Percentiles rank a stretch among this genome's conserved stretches.
Evolutionary conservation across 2,888 invertebrate species (phyloP).

Genomic region (Zygothrica quintamaculata): DNA sequence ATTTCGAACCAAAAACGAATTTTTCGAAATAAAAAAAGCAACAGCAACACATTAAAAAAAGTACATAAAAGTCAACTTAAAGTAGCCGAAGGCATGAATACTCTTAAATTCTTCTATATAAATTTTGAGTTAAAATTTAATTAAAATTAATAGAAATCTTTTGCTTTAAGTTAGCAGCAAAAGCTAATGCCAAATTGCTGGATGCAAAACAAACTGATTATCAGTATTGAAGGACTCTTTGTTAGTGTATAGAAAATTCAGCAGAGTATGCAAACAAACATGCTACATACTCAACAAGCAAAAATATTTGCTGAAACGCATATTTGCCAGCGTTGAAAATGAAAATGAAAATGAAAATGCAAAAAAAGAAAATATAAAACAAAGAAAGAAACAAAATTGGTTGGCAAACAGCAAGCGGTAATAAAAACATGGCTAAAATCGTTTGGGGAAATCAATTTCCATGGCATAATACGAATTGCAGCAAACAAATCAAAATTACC

Average conservation of each 20-base stretch:
- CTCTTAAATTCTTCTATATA: too few species aligned
- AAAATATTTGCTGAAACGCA: slow-evolving; percentile 78
- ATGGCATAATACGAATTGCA: slow-evolving; percentile 56
- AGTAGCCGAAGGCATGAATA: too few species aligned
- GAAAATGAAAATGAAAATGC: too few species aligned
- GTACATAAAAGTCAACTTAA: neutral
- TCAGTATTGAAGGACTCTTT: slow-evolving; percentile 1
- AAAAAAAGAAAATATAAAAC: slow-evolving; percentile 61
- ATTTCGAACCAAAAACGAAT: slow-evolving; percentile 51
- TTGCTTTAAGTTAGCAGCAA: too few species aligned
- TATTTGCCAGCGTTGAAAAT: slow-evolving; percentile 70
- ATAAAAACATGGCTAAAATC: slow-evolving; percentile 40
- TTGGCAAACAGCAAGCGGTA: slow-evolving; percentile 44
- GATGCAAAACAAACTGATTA: too few species aligned
- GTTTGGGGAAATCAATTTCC: slow-evolving; percentile 69
- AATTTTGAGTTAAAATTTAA: too few species aligned
- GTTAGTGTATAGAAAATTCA: slow-evolving; percentile 21
- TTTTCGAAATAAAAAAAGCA: too few species aligned
- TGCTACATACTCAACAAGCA: slow-evolving; percentile 51
- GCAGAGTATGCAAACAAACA: slow-evolving; percentile 31
- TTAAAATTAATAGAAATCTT: too few species aligned
- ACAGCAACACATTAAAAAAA: slow-evolving; percentile 16
- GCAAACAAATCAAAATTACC: slow-evolving; percentile 77
- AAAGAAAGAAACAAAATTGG: slow-evolving; percentile 47
- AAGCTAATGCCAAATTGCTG: neutral